Conservation (phyloP, 2,113 vertebrate species). For the Chlorodrepanis virens region DNA sequence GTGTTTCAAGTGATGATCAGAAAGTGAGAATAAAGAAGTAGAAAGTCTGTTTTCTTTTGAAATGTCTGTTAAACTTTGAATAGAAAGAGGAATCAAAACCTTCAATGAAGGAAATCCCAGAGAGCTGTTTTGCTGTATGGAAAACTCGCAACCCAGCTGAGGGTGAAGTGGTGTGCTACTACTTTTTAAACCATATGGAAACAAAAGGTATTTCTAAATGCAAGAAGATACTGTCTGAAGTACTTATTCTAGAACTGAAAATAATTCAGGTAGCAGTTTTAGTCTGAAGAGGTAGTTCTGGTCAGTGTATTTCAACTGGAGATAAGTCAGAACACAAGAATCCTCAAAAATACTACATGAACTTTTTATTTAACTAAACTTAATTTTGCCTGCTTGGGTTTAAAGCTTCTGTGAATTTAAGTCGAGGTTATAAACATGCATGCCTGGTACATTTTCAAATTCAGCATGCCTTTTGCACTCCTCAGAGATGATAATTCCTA, state of each 20-base stretch:
- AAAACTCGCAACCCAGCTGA: background rate
- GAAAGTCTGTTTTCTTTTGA: background rate
- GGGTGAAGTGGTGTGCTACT: rapidly evolving
- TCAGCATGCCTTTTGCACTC: background rate
- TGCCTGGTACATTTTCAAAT: background rate
- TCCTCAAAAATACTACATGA: background rate
- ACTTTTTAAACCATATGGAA: background rate
- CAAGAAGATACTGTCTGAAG: background rate
- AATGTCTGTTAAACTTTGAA: background rate
- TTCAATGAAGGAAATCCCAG: background rate
- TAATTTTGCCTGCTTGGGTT: background rate
- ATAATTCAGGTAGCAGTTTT: background rate
- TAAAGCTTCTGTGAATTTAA: background rate
- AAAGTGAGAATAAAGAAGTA: background rate
- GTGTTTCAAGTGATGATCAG: background rate
- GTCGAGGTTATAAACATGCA: rapidly evolving
- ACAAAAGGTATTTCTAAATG: background rate
- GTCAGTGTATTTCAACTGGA: background rate
- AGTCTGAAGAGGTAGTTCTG: background rate
- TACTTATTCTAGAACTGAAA: background rate
- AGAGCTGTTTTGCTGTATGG: background rate
- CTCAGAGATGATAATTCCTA: rapidly evolving
- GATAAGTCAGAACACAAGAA: background rate
- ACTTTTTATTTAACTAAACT: background rate
- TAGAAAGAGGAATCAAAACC: background rate